A percentile compares a stretch with the other conserved stretches of the same genome.
Conservation (phyloP, 2,888 invertebrate species). For the Platycheirus rosarum region DNA sequence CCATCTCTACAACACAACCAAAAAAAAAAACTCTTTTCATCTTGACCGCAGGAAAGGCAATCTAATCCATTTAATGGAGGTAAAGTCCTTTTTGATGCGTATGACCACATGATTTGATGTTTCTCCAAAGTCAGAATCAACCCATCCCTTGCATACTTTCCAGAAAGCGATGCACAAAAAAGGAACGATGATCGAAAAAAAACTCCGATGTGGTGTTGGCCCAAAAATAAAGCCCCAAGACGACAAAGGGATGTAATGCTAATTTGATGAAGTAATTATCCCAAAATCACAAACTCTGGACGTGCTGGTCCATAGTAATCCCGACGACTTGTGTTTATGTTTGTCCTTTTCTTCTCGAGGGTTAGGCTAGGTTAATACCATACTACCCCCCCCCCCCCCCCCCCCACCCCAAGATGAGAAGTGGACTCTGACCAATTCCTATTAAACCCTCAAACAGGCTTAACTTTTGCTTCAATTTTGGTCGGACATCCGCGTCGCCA, state of each 20-base stretch:
- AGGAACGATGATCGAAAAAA: slow-evolving; percentile 4
- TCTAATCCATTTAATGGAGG: slow-evolving; percentile 51
- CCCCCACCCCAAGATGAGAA: slow-evolving; percentile 59
- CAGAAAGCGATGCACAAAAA: slow-evolving; percentile 60
- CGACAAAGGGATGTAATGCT: slow-evolving; percentile 67
- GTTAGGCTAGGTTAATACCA: slow-evolving; percentile 31
- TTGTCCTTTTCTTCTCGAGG: slow-evolving; percentile 43
- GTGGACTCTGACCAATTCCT: slow-evolving; percentile 63
- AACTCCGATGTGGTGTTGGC: slow-evolving; percentile 20
- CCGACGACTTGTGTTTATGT: slow-evolving; percentile 49
- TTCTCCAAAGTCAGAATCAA: slow-evolving; percentile 16
- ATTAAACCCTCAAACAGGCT: slow-evolving; percentile 54
- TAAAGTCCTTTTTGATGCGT: slow-evolving; percentile 48
- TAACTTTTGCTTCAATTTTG: slow-evolving; percentile 10
- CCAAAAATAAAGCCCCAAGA: slow-evolving; percentile 39
- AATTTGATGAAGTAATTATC: slow-evolving; percentile 74
- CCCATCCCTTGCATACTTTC: slow-evolving; percentile 15
- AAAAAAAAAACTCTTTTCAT: background rate
- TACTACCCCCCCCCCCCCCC: no score
- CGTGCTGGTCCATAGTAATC: slow-evolving; percentile 64
- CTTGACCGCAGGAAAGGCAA: slow-evolving; percentile 40
- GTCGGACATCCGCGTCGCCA: background rate
- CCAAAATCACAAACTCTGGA: slow-evolving; percentile 70
- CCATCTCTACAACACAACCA: no score
- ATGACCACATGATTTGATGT: slow-evolving; percentile 61